phyloP scores from a whole-genome alignment of 2,797 vertebrate species.

The Ambastaia sidthimunki region DNA sequence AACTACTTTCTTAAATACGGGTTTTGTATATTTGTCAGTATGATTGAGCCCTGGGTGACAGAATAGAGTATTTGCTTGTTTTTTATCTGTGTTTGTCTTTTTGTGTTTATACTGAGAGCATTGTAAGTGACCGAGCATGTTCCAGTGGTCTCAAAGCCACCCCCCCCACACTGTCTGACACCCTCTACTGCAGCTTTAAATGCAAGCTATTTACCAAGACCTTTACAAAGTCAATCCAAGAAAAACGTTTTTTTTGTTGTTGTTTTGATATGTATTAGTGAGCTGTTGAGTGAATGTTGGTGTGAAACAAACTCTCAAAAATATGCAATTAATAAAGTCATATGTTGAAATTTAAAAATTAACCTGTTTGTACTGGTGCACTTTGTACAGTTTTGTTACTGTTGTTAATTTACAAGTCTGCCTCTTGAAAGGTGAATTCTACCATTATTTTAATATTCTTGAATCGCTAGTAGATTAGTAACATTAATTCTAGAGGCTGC shows the following conservation, averaged over 20 bases:
- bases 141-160: conserved; percentile 52
- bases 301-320: conserved; percentile 68
- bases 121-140: conserved; percentile 63
- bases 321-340: conserved; percentile 81
- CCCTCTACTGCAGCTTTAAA: conserved; percentile 70
- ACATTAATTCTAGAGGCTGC: neutral
- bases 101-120: conserved; percentile 67
- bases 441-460: neutral
- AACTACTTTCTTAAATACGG: conserved; percentile 34
- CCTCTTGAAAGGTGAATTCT: neutral
- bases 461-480: conserved; percentile 5
- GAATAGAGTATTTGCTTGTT: conserved; percentile 21
- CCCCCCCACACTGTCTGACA: conserved; percentile 52
- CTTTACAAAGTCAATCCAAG: conserved; percentile 39
- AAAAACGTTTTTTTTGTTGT: conserved; percentile 22
- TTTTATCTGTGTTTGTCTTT: conserved; percentile 43
- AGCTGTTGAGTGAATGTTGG: conserved; percentile 62
- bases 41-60: conserved; percentile 16
- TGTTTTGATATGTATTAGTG: conserved; percentile 47
- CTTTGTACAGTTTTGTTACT: neutral
- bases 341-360: conserved; percentile 61
- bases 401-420: neutral
- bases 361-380: neutral
- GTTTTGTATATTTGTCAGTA: conserved; percentile 35
- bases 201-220: conserved; percentile 55